Percentiles rank a stretch among this genome's conserved stretches.
Evolutionary conservation across 2,888 invertebrate genomes (phyloP).

Genomic region (Ommatoiulus sabulosus): DNA sequence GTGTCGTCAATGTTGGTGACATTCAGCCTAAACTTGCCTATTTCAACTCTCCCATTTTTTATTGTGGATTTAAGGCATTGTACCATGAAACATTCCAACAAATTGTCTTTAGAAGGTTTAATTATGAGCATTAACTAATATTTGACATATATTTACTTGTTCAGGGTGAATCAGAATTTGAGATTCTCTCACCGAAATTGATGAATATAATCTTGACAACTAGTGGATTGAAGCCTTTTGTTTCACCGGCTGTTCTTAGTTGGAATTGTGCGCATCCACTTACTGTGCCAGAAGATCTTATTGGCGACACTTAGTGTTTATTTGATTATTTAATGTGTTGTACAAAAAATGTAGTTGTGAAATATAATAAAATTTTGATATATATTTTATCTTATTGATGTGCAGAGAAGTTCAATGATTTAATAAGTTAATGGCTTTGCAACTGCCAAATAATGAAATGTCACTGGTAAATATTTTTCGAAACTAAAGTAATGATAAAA

Average conservation of each 20-base stretch:
- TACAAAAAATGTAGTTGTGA: neutral
- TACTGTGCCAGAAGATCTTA: neutral
- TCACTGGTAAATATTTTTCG: no score
- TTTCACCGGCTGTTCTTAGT: neutral
- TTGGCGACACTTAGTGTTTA: neutral
- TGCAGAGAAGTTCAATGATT: no score
- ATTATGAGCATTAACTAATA: neutral
- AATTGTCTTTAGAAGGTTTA: neutral
- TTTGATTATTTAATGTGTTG: neutral
- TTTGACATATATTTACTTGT: neutral
- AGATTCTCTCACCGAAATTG: slow-evolving; percentile 1
- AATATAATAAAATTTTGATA: neutral
- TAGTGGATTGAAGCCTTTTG: neutral
- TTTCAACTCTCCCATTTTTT: neutral
- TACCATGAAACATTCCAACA: neutral
- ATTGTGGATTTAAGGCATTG: neutral
- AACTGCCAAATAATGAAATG: no score
- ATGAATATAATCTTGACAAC: neutral
- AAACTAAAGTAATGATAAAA: no score
- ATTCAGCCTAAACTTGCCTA: neutral
- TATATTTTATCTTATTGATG: neutral
- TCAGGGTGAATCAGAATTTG: neutral
- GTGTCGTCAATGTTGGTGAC: neutral
- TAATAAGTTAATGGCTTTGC: no score
- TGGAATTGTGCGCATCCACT: neutral